Conservation (phyloP, 2,113 vertebrate species). For the Austrofundulus limnaeus region DNA sequence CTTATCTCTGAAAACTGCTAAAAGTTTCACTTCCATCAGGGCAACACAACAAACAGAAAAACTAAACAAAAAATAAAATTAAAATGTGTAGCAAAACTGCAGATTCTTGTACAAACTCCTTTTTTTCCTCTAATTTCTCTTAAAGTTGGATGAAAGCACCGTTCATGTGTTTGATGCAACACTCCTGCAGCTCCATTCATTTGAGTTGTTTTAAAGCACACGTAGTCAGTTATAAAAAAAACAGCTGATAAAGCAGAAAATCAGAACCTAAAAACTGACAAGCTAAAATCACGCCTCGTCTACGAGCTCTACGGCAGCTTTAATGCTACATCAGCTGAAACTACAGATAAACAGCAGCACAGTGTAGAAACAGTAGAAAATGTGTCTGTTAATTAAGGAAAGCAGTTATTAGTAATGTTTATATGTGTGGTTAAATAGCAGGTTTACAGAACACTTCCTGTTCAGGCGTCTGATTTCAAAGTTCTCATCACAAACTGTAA, state of each 20-base stretch:
- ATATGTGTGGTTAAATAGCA: slow-evolving; percentile 62
- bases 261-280: slow-evolving; percentile 25
- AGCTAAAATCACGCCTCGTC: slow-evolving; percentile 36
- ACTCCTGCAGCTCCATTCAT: neutral
- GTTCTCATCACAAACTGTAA: too few species aligned
- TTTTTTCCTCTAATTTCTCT: too few species aligned
- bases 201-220: slow-evolving; percentile 10
- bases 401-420: slow-evolving; percentile 46
- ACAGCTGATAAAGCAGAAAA: slow-evolving; percentile 22
- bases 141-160: neutral
- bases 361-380: slow-evolving; percentile 70
- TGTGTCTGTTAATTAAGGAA: slow-evolving; percentile 43
- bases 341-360: slow-evolving; percentile 55
- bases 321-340: slow-evolving; percentile 63
- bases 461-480: neutral
- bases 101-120: neutral
- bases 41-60: slow-evolving; percentile 4
- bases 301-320: slow-evolving; percentile 19
- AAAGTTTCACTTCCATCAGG: slow-evolving; percentile 12
- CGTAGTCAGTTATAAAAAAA: slow-evolving; percentile 19
- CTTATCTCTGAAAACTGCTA: slow-evolving; percentile 1
- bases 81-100: slow-evolving; percentile 15
- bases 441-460: slow-evolving; percentile 46
- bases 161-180: slow-evolving; percentile 12
- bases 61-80: slow-evolving; percentile 10